Evolutionary conservation across 2,888 invertebrate species (phyloP), one percentile per base, ranked within the genome.

Genomic region (Noctua fimbriata): DNA sequence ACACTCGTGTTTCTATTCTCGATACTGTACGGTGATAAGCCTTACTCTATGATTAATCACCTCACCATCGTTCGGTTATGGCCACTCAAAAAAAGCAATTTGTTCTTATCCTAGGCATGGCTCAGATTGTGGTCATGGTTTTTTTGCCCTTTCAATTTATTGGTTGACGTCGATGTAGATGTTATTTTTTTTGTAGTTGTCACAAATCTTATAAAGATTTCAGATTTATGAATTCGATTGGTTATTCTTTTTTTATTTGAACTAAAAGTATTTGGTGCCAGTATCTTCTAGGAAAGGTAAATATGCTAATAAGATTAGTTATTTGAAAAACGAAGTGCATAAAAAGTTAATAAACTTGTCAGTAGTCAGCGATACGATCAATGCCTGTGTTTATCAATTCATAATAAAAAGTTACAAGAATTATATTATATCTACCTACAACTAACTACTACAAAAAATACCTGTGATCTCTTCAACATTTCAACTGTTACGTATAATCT

Each of bases 11-110:
- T 88, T 81, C 83, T 86, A 86, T 90, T 83, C 88, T 84, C 83
- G 93, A 93, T 93, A 91, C 87, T 79, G 84, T 77, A 72, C 82
- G 89, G 86, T 91, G 93, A 93, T 93, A 93, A 93, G 90, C 84
- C 79, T 58, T 75, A 71, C 83, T 78, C 82, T 78, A 91, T 93
- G 93, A 93, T 93, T 93, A 91, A 93, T 93, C 90, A 88, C 88
- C 83, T 77, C 78, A 79, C 86, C 84, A 85, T 83, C 75, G 87
- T 89, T 90, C 89, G 84, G 89, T 89, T 90, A 84, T 81, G 83
- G 82, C 82, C 84, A 85, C 84, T 87, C 77, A 87, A 86, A 91
- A 87, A 92, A 89, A 89, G 89, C 90, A 91, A 93, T 93, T 93
- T 93, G 93, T 93, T 90, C 89, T 89, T 90, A 90, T 90, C 91